Evolutionary conservation across 2,113 vertebrate genomes (phyloP), one percentile per base, ranked within the genome.

Genomic region (Mormyrus iriodes): DNA sequence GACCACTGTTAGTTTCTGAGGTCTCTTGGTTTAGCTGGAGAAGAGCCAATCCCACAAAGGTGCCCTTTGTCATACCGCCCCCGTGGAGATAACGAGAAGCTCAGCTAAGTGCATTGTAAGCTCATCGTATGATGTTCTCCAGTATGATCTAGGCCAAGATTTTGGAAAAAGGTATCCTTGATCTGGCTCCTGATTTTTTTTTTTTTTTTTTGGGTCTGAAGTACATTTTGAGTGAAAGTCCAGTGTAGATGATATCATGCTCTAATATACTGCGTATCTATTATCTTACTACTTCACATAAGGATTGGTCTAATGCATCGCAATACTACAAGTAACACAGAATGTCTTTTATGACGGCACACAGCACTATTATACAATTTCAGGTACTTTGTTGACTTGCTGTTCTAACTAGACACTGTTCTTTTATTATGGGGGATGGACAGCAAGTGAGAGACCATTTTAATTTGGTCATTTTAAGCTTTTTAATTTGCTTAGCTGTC

Each of bases 401-500:
- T 42, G 73, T 79, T 79, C 31, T 19, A 79, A 39, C 35, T 79
- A 42, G 73, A 79, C 31, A 6, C 73, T 1, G 31, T 19, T 39
- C 73, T 42, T 19, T 42, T 35, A 19, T 42, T 31, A 69, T 15
- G 35, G 73, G 35, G 73, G 17, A 42, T 15, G 13, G 17, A 42
- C 73, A 79, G 73, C 35, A 39, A 7, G 73, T 79, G 19, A 79
- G 73, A 17, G 21, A 76, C 69, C 27, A 39, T 76, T 39, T 76
- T 79, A 79, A 79, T 79, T 39, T 79, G 73, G 73, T 79, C 73
- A 79, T 79, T 79, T 79, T 79, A 42, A 79, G 17, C 73, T 79
- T 79, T 79, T 42, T 79, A 35, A 79, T 79, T 79, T 79, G 73
- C 35, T 79, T 79, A 79, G 73, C 73, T 79, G 69, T 76, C 69